These are phyloP conservation scores for Vireo altiloquus DNA, from an alignment of 2,113 vertebrate species.

Conservation along the genomic window DNA sequence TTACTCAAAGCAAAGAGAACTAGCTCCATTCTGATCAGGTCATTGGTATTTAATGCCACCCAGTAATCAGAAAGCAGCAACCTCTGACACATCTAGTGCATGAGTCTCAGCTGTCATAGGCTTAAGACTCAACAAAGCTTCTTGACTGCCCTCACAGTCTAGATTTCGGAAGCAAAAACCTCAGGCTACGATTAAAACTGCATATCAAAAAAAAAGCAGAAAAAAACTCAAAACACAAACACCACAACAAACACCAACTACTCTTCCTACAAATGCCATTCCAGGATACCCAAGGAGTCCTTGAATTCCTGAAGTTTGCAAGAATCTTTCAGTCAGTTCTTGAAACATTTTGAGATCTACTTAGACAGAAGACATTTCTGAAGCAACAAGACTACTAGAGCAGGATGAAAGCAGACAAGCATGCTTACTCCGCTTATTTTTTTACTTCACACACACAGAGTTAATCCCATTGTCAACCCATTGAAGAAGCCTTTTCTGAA, in stretches of 20 bases:
- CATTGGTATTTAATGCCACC: background rate
- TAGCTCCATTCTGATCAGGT: background rate
- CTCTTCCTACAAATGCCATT: background rate
- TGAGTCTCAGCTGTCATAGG: background rate
- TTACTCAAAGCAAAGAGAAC: background rate
- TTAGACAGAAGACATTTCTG: background rate
- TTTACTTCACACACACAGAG: background rate
- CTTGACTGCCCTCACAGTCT: background rate
- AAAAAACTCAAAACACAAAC: too few species aligned
- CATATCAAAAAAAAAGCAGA: accelerated
- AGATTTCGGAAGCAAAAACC: background rate
- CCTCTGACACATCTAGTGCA: background rate
- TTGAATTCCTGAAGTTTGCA: background rate
- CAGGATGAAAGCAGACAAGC: background rate
- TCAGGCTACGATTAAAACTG: background rate
- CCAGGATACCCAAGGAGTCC: background rate
- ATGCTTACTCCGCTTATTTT: background rate
- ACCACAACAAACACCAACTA: background rate
- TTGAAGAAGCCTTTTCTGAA: background rate
- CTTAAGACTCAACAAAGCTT: background rate
- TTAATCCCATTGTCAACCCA: background rate
- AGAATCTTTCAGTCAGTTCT: background rate
- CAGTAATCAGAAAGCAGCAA: background rate
- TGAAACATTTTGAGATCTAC: background rate
- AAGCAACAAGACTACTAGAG: background rate